Conservation (phyloP, 2,888 invertebrate genomes). For the Stenchaetothrips biformis region DNA sequence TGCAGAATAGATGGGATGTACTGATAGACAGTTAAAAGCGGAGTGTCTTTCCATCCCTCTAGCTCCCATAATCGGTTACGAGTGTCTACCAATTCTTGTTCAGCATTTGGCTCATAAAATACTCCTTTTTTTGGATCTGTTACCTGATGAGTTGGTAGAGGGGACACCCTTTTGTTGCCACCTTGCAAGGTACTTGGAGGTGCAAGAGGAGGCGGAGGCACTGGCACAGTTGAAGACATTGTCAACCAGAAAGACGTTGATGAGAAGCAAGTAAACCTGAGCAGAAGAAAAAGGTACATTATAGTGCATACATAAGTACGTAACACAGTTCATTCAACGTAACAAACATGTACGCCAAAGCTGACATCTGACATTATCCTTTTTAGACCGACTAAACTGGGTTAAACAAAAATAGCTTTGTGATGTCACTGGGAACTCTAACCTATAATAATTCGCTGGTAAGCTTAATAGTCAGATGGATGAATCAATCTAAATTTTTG, state of each 20-base stretch:
- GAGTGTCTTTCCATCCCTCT: neutral
- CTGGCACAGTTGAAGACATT: neutral
- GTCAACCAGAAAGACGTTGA: neutral
- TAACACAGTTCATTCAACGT: too few relatives aligned
- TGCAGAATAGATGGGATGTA: conserved; percentile 25
- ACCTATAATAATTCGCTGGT: too few relatives aligned
- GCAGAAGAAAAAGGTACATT: too few relatives aligned
- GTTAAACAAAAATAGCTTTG: too few relatives aligned
- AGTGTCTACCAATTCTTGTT: conserved; percentile 1
- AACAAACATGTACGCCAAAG: too few relatives aligned
- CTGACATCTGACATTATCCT: too few relatives aligned
- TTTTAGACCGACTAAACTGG: too few relatives aligned
- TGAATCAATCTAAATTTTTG: too few relatives aligned
- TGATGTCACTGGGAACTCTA: too few relatives aligned
- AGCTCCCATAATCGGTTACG: neutral
- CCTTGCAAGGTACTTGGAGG: neutral
- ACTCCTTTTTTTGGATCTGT: neutral
- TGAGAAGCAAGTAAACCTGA: too few relatives aligned
- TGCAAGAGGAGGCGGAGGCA: neutral
- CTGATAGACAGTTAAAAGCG: conserved; percentile 6
- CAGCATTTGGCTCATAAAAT: neutral
- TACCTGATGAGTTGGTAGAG: neutral
- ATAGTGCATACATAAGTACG: too few relatives aligned
- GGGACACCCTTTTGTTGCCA: neutral
- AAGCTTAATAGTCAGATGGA: too few relatives aligned